phyloP scores from a whole-genome alignment of 2,113 vertebrate genomes.

The Myanophis thanlyinensis region DNA sequence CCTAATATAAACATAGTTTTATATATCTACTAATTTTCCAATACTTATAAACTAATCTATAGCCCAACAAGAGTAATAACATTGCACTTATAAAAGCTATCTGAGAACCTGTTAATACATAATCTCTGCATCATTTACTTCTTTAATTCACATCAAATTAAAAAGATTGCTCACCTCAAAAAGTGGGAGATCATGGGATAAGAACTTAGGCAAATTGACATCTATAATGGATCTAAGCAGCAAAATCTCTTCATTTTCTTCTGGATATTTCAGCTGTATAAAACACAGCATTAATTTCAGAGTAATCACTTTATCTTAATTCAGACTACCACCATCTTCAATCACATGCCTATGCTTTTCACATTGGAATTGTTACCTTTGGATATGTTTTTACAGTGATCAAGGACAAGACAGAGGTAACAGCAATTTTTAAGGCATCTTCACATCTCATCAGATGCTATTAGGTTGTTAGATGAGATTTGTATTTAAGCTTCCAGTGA shows the following conservation, averaged over 20 bases:
- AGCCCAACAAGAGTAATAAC: not conserved
- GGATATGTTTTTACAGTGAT: not conserved
- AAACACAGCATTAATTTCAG: conserved; percentile 1
- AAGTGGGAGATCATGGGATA: conserved; percentile 87
- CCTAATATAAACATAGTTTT: not conserved
- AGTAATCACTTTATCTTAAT: not conserved
- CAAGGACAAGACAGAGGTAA: not conserved
- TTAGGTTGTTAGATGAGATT: not conserved
- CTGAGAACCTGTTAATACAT: not conserved
- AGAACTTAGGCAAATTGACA: conserved; percentile 90
- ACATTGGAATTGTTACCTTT: not conserved
- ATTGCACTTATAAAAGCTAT: not conserved
- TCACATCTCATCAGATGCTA: not conserved
- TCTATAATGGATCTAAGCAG: conserved; percentile 89
- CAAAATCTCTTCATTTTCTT: conserved; percentile 88
- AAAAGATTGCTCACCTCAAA: conserved; percentile 79
- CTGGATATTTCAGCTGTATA: conserved; percentile 82
- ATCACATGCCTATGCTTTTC: not conserved
- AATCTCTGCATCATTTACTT: not conserved
- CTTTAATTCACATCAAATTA: not conserved
- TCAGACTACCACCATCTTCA: not conserved
- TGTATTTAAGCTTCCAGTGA: not conserved
- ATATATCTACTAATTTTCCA: not conserved
- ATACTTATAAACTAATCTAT: not conserved
- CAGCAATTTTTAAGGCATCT: not conserved